Conservation (phyloP, 2,888 invertebrate genomes). For the Ferrisia virgata region DNA sequence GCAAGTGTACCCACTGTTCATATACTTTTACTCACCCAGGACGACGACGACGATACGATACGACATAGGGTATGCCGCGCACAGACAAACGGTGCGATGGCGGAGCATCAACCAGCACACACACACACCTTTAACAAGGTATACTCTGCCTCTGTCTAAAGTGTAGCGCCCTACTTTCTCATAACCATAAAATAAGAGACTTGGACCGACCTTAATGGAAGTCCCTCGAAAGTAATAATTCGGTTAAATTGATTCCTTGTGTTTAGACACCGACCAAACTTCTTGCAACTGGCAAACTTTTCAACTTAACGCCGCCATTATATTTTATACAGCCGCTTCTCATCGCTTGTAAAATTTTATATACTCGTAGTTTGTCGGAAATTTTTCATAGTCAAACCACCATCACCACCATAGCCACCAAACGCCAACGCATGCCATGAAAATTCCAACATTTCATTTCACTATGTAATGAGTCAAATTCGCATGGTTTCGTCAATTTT, state of each 20-base stretch:
- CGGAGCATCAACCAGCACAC: background rate
- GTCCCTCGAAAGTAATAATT: slow-evolving; percentile 23
- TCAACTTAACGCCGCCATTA: background rate
- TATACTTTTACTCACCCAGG: no score
- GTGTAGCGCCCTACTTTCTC: background rate
- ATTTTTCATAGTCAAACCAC: background rate
- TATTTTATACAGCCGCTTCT: background rate
- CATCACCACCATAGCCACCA: no score
- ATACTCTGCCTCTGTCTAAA: background rate
- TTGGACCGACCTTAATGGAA: background rate
- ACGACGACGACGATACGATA: background rate
- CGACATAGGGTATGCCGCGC: background rate
- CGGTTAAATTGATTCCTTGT: slow-evolving; percentile 25
- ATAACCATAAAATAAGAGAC: background rate
- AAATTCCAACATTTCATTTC: no score
- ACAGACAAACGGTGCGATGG: no score
- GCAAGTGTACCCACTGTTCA: no score
- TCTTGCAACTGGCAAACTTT: background rate
- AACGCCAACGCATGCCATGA: no score
- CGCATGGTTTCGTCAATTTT: no score
- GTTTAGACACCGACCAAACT: slow-evolving; percentile 11
- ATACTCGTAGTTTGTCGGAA: background rate
- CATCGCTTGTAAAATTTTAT: background rate
- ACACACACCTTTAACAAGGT: background rate
- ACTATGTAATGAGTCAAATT: no score